Evolutionary conservation across 1,140 invertebrate species (phyloP).

Genomic region (Portunus trituberculatus): DNA sequence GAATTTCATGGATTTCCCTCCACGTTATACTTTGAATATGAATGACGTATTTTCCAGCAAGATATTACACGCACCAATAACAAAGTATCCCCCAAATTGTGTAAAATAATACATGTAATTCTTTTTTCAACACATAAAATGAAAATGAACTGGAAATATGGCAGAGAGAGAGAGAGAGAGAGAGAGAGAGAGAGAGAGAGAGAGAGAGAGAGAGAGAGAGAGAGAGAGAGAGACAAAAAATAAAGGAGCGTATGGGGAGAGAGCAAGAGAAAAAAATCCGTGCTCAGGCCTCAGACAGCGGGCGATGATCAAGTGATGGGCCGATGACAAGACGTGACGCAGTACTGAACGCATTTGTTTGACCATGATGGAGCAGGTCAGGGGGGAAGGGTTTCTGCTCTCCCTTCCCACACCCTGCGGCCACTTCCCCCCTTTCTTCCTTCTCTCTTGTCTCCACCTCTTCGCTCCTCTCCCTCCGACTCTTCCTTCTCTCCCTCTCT

Average conservation of each 20-base stretch:
- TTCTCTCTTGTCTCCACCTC: background rate
- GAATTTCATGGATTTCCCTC: too few species aligned
- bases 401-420: background rate
- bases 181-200: background rate
- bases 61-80: too few species aligned
- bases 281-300: background rate
- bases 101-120: too few species aligned
- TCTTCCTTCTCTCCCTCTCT: background rate
- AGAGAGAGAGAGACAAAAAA: background rate
- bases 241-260: background rate
- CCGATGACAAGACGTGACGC: conserved; percentile 49
- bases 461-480: background rate
- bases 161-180: background rate
- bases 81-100: too few species aligned
- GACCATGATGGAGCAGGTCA: conserved; percentile 42
- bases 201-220: background rate
- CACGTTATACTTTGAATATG: too few species aligned
- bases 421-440: background rate
- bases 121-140: too few species aligned
- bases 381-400: conserved; percentile 24
- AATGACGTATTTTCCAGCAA: too few species aligned
- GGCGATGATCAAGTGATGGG: conserved; percentile 50
- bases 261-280: background rate
- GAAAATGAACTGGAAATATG: background rate
- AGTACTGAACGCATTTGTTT: conserved; percentile 53